phyloP scores from a whole-genome alignment of 1,140 invertebrate genomes.

The Drosophila rhopaloa region DNA sequence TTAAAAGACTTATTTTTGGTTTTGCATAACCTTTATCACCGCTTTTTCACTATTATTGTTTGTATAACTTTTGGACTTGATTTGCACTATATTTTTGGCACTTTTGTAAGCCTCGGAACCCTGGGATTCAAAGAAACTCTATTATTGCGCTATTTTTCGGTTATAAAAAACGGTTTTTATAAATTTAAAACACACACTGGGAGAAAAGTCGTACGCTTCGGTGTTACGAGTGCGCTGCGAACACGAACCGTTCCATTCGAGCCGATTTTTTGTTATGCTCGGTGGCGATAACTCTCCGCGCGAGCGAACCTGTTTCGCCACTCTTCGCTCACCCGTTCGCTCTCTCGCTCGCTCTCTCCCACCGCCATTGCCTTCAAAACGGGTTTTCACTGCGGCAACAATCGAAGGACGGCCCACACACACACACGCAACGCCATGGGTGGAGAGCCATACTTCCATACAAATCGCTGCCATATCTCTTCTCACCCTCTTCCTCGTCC shows the following conservation, averaged over 20 bases:
- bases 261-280: slow-evolving; percentile 84
- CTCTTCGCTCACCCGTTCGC: slow-evolving; percentile 8
- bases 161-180: slow-evolving; percentile 11
- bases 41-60: slow-evolving; percentile 3
- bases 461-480: slow-evolving; percentile 49
- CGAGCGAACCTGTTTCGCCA: slow-evolving; percentile 77
- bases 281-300: slow-evolving; percentile 57
- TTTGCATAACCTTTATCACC: no score
- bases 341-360: slow-evolving; percentile 41
- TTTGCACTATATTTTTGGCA: slow-evolving; percentile 21
- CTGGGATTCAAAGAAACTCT: not conserved
- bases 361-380: slow-evolving; percentile 75
- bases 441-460: slow-evolving; percentile 4
- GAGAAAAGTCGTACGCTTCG: slow-evolving; percentile 31
- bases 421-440: slow-evolving; percentile 32
- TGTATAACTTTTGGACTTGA: not conserved
- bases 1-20: not conserved
- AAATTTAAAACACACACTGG: slow-evolving; percentile 41
- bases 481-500: slow-evolving; percentile 38
- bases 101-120: slow-evolving; percentile 9
- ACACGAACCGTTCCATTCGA: slow-evolving; percentile 81
- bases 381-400: slow-evolving; percentile 49
- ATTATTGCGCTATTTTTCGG: slow-evolving; percentile 6
- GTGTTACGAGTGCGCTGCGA: slow-evolving; percentile 56
- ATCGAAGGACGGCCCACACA: slow-evolving; percentile 69